phyloP scores from a whole-genome alignment of 2,113 vertebrate genomes.

The Seriola quinqueradiata region DNA sequence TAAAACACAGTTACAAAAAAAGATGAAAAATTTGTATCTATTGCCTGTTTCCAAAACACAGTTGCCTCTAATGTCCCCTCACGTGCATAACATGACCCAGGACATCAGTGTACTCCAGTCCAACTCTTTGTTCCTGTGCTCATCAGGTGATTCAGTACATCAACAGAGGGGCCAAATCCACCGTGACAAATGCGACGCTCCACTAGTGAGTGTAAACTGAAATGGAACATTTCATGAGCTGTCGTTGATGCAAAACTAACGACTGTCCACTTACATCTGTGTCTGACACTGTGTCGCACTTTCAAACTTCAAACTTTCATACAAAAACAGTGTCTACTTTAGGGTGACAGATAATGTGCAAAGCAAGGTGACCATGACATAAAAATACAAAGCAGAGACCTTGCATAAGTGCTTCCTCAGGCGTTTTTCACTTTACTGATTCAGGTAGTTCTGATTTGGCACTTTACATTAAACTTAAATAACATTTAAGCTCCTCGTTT shows the following conservation, averaged over 20 bases:
- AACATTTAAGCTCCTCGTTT: background rate
- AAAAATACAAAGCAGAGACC: background rate
- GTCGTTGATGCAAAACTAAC: background rate
- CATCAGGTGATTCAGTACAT: conserved; percentile 12
- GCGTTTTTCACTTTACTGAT: background rate
- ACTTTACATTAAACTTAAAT: background rate
- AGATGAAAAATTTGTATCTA: background rate
- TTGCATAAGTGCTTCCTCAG: too few relatives aligned
- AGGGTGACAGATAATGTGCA: background rate
- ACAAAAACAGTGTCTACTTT: background rate
- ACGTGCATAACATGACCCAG: conserved; percentile 6
- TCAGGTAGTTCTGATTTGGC: background rate
- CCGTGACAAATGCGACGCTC: conserved; percentile 27
- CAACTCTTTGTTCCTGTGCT: conserved; percentile 32
- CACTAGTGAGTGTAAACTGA: conserved; percentile 21
- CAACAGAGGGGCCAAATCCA: conserved; percentile 31
- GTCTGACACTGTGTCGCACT: background rate
- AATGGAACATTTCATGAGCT: conserved; percentile 25
- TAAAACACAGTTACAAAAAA: background rate
- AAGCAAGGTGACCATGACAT: background rate
- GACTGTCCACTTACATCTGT: conserved; percentile 6
- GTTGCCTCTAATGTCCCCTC: background rate
- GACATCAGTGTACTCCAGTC: background rate
- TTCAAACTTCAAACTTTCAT: too few relatives aligned
- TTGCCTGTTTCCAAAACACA: background rate